Percentiles rank a stretch among this genome's conserved stretches.
Evolutionary conservation across 2,113 vertebrate species (phyloP).

Genomic region (Corythoichthys haematopterus): DNA sequence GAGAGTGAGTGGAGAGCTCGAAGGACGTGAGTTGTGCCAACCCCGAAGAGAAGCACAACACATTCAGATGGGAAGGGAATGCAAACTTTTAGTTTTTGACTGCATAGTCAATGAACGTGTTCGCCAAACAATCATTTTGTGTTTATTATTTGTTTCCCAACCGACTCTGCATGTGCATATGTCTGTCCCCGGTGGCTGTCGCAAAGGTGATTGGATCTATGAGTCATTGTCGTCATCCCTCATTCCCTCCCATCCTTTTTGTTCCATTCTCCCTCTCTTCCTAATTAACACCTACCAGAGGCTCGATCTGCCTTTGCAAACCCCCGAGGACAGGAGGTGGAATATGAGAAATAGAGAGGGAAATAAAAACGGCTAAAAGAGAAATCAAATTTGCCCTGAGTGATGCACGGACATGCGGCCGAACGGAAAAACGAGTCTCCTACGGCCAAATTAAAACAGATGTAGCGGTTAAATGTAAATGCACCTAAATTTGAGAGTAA

Average conservation of each 20-base stretch:
- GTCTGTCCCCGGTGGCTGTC: slow-evolving; percentile 13
- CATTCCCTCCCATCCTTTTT: slow-evolving; percentile 43
- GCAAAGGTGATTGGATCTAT: slow-evolving; percentile 9
- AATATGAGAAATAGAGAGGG: slow-evolving; percentile 24
- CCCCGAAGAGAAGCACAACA: slow-evolving; percentile 25
- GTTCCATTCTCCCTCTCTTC: slow-evolving; percentile 39
- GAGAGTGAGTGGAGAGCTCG: slow-evolving; percentile 44
- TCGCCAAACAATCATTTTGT: not conserved
- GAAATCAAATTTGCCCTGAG: slow-evolving; percentile 13
- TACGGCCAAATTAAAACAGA: slow-evolving; percentile 28
- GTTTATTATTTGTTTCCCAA: slow-evolving; percentile 13
- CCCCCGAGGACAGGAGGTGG: slow-evolving; percentile 47
- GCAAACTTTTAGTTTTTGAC: slow-evolving; percentile 22
- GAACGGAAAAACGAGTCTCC: not conserved
- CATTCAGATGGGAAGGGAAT: slow-evolving; percentile 25
- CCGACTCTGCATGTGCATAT: slow-evolving; percentile 14
- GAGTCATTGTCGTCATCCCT: slow-evolving; percentile 21
- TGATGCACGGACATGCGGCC: not conserved
- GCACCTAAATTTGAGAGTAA: slow-evolving; percentile 10
- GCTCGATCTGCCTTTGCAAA: slow-evolving; percentile 47
- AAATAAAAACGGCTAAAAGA: slow-evolving; percentile 45
- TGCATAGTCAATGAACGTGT: slow-evolving; percentile 7
- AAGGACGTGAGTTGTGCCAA: slow-evolving; percentile 52
- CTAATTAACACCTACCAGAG: slow-evolving; percentile 57
- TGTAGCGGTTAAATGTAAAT: slow-evolving; percentile 22